These are phyloP conservation scores for Equus przewalskii DNA, from an alignment of 2,113 vertebrate genomes.

Conservation along the genomic window DNA sequence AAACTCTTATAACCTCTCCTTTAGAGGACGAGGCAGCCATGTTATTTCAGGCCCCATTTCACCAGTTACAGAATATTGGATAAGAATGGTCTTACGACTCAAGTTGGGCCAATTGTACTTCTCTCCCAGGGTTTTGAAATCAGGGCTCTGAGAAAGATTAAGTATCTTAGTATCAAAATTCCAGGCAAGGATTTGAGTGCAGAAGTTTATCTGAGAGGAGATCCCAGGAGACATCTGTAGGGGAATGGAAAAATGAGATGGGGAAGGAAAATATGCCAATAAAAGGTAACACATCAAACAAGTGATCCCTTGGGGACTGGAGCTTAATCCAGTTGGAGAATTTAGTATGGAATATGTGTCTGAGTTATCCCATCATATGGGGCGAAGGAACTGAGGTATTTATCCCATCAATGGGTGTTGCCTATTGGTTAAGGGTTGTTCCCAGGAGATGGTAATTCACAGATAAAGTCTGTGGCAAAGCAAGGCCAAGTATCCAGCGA, in stretches of 20 bases:
- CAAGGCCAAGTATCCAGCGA: not conserved
- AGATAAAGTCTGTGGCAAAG: not conserved
- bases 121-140: not conserved
- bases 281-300: not conserved
- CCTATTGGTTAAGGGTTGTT: not conserved
- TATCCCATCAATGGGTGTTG: not conserved
- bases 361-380: not conserved
- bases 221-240: not conserved
- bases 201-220: not conserved
- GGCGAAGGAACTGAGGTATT: not conserved
- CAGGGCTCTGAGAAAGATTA: not conserved
- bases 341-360: not conserved
- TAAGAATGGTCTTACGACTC: not conserved
- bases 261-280: not conserved
- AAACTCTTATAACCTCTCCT: not conserved
- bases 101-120: not conserved
- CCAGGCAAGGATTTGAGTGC: not conserved
- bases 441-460: not conserved
- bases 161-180: not conserved
- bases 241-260: not conserved
- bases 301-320: not conserved
- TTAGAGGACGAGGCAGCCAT: not conserved
- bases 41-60: not conserved
- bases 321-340: not conserved
- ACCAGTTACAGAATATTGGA: not conserved